Evolutionary conservation across 2,797 vertebrate species (phyloP), one percentile per base, ranked within the genome.

Genomic region (Myotis vivesi): DNA sequence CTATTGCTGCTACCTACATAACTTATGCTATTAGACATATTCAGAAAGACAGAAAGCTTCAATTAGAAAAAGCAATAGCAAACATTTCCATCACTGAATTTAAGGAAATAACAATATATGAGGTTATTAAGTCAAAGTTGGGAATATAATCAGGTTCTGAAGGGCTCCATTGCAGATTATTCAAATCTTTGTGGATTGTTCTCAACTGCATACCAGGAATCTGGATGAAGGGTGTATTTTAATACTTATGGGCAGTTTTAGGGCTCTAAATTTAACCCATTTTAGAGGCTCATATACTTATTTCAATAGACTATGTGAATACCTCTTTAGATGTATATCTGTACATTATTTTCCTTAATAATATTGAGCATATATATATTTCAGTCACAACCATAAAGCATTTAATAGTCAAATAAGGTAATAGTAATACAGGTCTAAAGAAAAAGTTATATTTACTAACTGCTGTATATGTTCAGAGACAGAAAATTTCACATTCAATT

Each of bases 271-370:
- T 85, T 86, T 53, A 71, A 62, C 28, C 4, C 44, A 81, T 87
- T 89, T 93, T 36, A 91, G 30, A 17, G n/a, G 5, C 13, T 91
- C 62, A 73, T 71, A 36, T 66, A n/a, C 30, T 17, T 81, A 28
- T 90, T 88, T 71, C 49, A 81, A 3, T 79, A 23, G 12, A 57
- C 20, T 91, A 8, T 79, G 5, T 41, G 25, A 41, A 20, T 19
- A 83, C 6, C 0, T 73, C 44, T 13, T 44, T 68, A 57, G 10
- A 91, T 46, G 36, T 81, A 41, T 89, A 84, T 41, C 30, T 87
- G 9, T 59, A 68, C n/a, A 80, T 90, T 51, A 66, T 89, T 94
- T 83, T 68, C 6, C 41, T 73, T 86, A 94, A 75, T 79, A 30
- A 51, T 25, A 44, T 28, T 89, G 30, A 41, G 6, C 17, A 36